Evolutionary conservation across 2,797 vertebrate genomes (phyloP).

Genomic region (Octomys mimax): DNA sequence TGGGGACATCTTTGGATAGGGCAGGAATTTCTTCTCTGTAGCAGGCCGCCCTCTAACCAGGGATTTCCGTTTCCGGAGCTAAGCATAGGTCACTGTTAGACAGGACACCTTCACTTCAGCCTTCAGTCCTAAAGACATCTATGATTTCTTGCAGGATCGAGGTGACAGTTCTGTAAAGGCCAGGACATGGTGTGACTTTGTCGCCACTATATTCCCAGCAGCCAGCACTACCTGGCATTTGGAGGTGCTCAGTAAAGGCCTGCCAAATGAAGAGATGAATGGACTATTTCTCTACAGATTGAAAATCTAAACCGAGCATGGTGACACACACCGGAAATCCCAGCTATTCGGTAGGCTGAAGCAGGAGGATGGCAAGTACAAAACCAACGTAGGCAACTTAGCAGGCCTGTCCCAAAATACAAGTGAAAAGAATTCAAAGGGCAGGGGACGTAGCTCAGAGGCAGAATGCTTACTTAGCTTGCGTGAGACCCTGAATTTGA

Average conservation of each 20-base stretch:
- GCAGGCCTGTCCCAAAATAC: background rate
- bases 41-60: rapidly evolving
- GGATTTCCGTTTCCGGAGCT: background rate
- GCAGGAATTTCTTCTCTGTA: rapidly evolving
- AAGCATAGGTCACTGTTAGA: too few relatives aligned
- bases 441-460: background rate
- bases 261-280: background rate
- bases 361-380: background rate
- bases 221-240: background rate
- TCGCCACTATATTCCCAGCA: background rate
- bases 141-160: background rate
- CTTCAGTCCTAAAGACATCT: background rate
- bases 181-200: background rate
- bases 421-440: background rate
- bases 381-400: background rate
- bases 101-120: rapidly evolving
- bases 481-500: background rate
- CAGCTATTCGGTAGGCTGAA: background rate
- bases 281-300: rapidly evolving
- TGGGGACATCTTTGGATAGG: rapidly evolving
- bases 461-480: background rate
- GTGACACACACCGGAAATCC: background rate
- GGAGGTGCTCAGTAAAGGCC: background rate
- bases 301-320: background rate
- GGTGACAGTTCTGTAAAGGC: background rate